phyloP scores from a whole-genome alignment of 2,113 vertebrate genomes.

The Thamnaconus septentrionalis region DNA sequence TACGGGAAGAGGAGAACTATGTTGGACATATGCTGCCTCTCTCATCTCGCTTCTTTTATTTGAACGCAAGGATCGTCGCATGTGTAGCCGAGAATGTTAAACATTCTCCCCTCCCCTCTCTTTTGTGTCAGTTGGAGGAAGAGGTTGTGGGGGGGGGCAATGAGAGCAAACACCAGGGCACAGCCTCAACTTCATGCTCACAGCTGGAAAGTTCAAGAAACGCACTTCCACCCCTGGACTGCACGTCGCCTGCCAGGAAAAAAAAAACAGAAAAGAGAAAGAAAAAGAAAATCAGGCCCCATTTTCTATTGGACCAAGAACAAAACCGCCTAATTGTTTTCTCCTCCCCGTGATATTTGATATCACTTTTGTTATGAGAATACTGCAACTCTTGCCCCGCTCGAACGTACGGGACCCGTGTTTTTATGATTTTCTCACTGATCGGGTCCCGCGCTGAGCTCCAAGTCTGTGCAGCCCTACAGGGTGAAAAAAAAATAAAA shows the following conservation, averaged over 20 bases:
- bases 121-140: constrained; percentile 1
- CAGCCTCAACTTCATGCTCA: too few relatives aligned
- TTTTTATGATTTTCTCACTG: too few relatives aligned
- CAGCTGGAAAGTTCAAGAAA: background rate
- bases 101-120: background rate
- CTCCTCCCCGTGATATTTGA: constrained; percentile 7
- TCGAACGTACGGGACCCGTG: background rate
- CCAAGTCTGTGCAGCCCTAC: too few relatives aligned
- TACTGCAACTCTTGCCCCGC: background rate
- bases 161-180: background rate
- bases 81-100: background rate
- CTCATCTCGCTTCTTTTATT: background rate
- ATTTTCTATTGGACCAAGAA: too few relatives aligned
- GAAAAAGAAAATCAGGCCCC: too few relatives aligned
- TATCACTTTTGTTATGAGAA: background rate
- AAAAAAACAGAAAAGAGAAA: too few relatives aligned
- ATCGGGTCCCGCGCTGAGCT: too few relatives aligned
- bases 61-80: constrained; percentile 1
- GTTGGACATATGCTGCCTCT: too few relatives aligned
- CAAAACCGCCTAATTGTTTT: too few relatives aligned
- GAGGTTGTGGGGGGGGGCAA: background rate
- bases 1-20: background rate
- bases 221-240: constrained; percentile 3
- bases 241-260: constrained; percentile 1
- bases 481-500: too few relatives aligned